Base-by-base conservation (phyloP, 2,797 vertebrate genomes). In the Acomys russatus region DNA sequence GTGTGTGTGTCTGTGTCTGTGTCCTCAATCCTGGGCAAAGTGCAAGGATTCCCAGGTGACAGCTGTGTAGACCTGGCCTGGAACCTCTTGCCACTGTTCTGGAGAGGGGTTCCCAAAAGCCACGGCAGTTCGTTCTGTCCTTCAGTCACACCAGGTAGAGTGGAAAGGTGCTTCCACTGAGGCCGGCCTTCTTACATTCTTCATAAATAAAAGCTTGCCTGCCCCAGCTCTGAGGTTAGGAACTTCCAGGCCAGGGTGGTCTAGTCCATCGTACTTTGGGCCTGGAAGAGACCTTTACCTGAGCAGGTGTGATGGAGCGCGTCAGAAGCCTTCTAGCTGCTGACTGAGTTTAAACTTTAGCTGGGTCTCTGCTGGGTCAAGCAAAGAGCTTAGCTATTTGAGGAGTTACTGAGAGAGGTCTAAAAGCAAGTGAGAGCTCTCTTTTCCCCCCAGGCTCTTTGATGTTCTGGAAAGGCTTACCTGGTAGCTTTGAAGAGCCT, bases 381-480 rank as follows among this genome's bases (percentile, higher is more conserved):
- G 11, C 9, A 9, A 44, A 38, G 38, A 12, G 18, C 28, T 49
- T 90, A 23, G 3, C 61, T 70, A 9, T 95, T 80, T 5, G 71
- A 64, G 38, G 73, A 83, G 61, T 92, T 95, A 77, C 90, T 77
- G 68, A 96, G 78, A 90, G 92, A 9, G 22, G 5, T 54, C 83
- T 83, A 82, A 88, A 94, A 92, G 22, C 86, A 92, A 95, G 74
- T 59, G 73, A 71, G 74, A 49, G 14, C 23, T 92, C 82, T 85
- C 66, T 59, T 35, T 20, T 89, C 4, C 44, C 23, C 38, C 23
- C 10, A 73, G 61, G 25, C 49, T 80, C 74, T 71, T 87, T 92
- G 17, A 30, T 9, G 3, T 85, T 94, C 63, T 71, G 35, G 77
- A 77, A 92, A 78, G 56, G 33, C 63, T 90, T 93, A n/a, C 70